phyloP scores from a whole-genome alignment of 2,113 vertebrate genomes.

The Leucoraja erinaceus region DNA sequence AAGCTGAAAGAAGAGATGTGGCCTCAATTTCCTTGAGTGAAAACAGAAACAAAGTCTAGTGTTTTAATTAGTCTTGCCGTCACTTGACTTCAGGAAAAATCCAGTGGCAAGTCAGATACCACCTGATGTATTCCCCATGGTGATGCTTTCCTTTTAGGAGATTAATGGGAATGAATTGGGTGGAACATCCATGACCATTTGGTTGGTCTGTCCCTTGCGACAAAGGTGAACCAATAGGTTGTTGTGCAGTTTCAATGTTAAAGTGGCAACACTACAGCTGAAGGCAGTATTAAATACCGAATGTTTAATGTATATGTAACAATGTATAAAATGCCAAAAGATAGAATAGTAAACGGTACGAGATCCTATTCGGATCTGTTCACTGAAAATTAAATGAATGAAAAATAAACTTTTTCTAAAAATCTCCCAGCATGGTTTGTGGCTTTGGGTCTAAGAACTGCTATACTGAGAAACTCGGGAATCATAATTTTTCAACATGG shows the following conservation, averaged over 20 bases:
- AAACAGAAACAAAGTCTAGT: neutral
- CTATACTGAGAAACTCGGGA: neutral
- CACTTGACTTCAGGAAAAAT: no score
- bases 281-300: neutral
- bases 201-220: neutral
- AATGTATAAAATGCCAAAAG: neutral
- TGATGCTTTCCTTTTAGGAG: neutral
- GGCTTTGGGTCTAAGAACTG: neutral
- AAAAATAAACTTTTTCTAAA: constrained; percentile 19
- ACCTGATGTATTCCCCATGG: neutral
- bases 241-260: constrained; percentile 11
- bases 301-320: constrained; percentile 4
- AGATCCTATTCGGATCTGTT: neutral
- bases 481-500: neutral
- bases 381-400: constrained; percentile 4
- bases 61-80: neutral
- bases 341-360: constrained; percentile 20
- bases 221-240: neutral
- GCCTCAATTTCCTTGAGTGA: neutral
- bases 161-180: neutral
- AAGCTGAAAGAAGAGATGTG: neutral
- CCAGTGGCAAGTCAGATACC: neutral
- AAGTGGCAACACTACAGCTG: constrained; percentile 24
- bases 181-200: neutral
- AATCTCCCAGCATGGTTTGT: neutral